These are phyloP conservation scores for Dinomys branickii DNA, from an alignment of 2,113 vertebrate species.

Conservation along the genomic window DNA sequence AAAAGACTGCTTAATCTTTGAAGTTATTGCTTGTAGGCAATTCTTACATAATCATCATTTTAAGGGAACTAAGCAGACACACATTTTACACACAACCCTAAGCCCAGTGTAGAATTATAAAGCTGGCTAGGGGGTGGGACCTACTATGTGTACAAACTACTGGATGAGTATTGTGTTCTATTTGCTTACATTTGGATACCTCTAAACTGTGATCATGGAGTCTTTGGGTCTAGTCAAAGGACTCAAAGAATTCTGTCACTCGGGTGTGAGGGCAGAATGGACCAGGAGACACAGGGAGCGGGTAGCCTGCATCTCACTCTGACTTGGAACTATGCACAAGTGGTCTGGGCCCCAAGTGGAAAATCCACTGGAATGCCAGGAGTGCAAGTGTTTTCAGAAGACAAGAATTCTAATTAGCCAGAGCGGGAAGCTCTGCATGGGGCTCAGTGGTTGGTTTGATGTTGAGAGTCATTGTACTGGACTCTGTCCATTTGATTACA, in stretches of 20 bases:
- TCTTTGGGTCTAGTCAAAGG: conserved; percentile 62
- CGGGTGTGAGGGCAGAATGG: conserved; percentile 63
- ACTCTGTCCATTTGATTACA: conserved; percentile 80
- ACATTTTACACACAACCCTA: neutral
- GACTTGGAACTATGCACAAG: conserved; percentile 76
- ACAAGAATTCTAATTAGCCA: conserved; percentile 86
- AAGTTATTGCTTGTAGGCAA: neutral
- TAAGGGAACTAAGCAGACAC: neutral
- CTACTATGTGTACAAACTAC: neutral
- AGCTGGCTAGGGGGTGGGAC: neutral
- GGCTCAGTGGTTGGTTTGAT: conserved; percentile 78
- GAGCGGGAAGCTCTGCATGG: conserved; percentile 83
- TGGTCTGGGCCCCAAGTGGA: conserved; percentile 82
- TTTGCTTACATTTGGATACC: conserved; percentile 46
- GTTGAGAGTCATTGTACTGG: conserved; percentile 73
- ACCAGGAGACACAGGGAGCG: conserved; percentile 44
- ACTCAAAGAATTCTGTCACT: conserved; percentile 60
- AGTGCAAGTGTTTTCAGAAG: conserved; percentile 81
- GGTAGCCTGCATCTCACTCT: conserved; percentile 53
- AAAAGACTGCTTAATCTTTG: neutral
- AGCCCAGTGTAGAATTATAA: neutral
- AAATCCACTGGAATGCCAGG: conserved; percentile 83
- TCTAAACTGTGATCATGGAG: conserved; percentile 55
- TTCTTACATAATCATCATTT: neutral
- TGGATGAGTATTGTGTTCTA: neutral